Base-by-base conservation (phyloP, 2,888 invertebrate genomes). In the Zele albiditarsus region DNA sequence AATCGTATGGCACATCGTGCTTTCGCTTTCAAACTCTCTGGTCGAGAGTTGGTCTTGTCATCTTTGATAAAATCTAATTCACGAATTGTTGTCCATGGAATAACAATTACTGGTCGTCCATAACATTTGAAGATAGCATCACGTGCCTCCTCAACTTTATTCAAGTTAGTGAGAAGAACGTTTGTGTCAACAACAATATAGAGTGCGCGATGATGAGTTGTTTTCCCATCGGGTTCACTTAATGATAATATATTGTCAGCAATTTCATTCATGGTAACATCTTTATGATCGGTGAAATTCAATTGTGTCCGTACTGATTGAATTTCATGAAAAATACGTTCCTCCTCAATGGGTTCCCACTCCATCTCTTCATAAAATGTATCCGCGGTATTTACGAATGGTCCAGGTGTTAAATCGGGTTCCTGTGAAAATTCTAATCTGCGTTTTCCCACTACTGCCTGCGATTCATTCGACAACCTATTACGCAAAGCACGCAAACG, bases 151-250 rank as follows among this genome's bases (percentile, higher is more conserved):
- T 86, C 83, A 23, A 90, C 74, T 16, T 82, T 82, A 8, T 80
- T 65, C 28, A 90, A 80, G 78, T 89, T 84, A 12, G 87, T 84
- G 0, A 90, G 80, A 78, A 89, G 87, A n/a, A 90, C 88, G 71
- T 90, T 90, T 27, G 90, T 89, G 75, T 90, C 90, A 4, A 90
- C 78, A 57, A 90, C 86, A 27, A 89, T 83, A 57, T 88, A 88
- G 5, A 88, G 77, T n/a, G 81, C 74, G 46, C 72, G 71, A 1
- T 12, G 66, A 27, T 66, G 20, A n/a, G 16, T 63, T 14, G 3
- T 58, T 33, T 3, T 46, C 58, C 10, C 65, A 53, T 46, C 28
- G 16, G 46, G 16, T 63, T n/a, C 49, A 28, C 28, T 12, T 3
- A 25, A 14, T 2, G 23, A 62, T 5, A 23, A 27, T 23, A 14